Percentiles rank a stretch among this genome's conserved stretches.
Conservation (phyloP, 2,797 vertebrate species). For the Phrynocephalus forsythii region DNA sequence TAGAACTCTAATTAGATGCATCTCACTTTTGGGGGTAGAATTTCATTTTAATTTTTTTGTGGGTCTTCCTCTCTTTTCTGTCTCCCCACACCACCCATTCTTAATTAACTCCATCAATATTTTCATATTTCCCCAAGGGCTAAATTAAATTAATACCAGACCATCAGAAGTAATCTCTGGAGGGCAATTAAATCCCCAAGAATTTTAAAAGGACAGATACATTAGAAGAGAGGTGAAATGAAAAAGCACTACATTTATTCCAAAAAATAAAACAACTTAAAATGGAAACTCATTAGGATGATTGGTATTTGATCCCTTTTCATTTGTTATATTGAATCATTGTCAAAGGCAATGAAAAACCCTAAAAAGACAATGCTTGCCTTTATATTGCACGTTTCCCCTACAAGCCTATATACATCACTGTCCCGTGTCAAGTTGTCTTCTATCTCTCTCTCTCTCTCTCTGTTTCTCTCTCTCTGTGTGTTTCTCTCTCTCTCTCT, state of each 20-base stretch:
- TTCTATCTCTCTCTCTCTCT: no score
- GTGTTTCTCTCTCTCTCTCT: no score
- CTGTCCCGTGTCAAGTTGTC: no score
- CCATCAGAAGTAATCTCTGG: background rate
- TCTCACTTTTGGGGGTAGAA: background rate
- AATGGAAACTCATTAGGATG: background rate
- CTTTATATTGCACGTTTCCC: background rate
- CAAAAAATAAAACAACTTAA: background rate
- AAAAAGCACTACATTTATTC: background rate
- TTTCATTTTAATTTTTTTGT: background rate
- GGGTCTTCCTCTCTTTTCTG: no score
- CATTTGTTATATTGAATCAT: background rate
- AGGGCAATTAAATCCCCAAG: slow-evolving; percentile 20
- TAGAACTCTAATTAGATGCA: background rate
- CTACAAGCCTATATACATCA: no score
- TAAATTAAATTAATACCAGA: slow-evolving; percentile 9
- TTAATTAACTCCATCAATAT: background rate
- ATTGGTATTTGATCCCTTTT: background rate
- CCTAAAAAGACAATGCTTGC: background rate
- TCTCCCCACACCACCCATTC: background rate
- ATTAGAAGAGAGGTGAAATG: background rate
- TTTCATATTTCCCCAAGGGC: background rate
- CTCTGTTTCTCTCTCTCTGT: no score
- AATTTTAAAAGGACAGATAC: background rate
- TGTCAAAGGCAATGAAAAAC: background rate